Base-by-base conservation (phyloP, 2,113 vertebrate genomes). In the Sprattus sprattus region DNA sequence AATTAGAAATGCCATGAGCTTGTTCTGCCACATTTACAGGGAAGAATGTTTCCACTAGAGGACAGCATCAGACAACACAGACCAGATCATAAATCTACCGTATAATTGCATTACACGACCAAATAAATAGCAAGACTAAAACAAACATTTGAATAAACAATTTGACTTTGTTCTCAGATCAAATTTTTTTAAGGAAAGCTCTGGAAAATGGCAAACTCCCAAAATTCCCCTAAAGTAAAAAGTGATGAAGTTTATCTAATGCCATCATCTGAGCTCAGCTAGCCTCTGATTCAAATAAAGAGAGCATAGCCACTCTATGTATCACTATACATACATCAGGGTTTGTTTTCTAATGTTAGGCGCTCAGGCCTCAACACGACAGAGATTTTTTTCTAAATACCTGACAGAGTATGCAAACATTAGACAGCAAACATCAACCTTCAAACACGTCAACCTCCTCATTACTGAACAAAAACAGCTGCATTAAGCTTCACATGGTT, bases 11-110 rank as follows among this genome's bases (percentile, higher is more conserved):
- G 25, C 46, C 45, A 45, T 1, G 75, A 80, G 84, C 80, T 13
- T 28, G 13, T n/a, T 0, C 1, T 9, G 4, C 39, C 67, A 75
- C 13, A 32, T 75, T 64, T 64, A 49, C 54, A 22, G 6, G 57
- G 49, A 25, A 80, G 11, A 6, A 13, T 22, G 57, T 22, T 84
- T 81, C 86, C 82, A 85, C 82, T 71, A 83, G 89, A 84, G 87
- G 83, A 84, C 45, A 84, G 86, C 82, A 60, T 87, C 4, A 84
- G 86, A 78, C 85, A 84, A 84, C 4, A 78, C 11, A 39, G 32
- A 16, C 13, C 71, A 39, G 32, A 16, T 3, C 71, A 78, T 28
- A 25, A 71, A 32, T 13, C 25, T 71, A 64, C 57, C 18, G 18
- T 64, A 7, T n/a, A 25, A 22, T 64, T 64, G 20, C 25, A 22